Conservation (phyloP, 2,888 invertebrate species). For the Acleris sparsana region DNA sequence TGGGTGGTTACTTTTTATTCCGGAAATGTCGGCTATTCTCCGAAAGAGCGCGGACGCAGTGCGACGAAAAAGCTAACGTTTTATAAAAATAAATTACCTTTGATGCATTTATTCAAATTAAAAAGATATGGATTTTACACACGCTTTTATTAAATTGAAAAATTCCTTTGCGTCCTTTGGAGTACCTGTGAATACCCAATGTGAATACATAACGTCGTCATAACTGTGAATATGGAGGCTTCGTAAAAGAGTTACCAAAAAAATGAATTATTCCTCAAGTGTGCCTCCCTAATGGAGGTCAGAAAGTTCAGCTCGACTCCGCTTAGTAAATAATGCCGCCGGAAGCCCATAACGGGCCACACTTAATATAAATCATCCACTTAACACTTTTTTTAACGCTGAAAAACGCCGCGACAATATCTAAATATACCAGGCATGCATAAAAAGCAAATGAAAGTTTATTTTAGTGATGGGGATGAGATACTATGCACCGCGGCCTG, state of each 20-base stretch:
- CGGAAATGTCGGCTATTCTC: no score
- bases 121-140: no score
- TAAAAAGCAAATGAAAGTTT: slow-evolving; percentile 59
- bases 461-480: slow-evolving; percentile 78
- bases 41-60: no score
- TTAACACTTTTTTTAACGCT: slow-evolving; percentile 75
- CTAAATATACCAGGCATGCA: slow-evolving; percentile 42
- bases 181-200: no score
- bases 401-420: slow-evolving; percentile 70
- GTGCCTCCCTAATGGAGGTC: slow-evolving; percentile 55
- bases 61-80: no score
- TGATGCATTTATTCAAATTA: no score
- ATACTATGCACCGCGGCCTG: slow-evolving; percentile 74
- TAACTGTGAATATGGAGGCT: slow-evolving; percentile 38
- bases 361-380: slow-evolving; percentile 82
- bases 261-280: slow-evolving; percentile 66
- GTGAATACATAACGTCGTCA: slow-evolving; percentile 7
- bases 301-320: slow-evolving; percentile 46
- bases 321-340: slow-evolving; percentile 70
- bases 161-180: no score
- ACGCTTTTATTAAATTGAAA: no score
- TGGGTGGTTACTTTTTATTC: no score
- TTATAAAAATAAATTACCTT: no score
- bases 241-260: slow-evolving; percentile 39
- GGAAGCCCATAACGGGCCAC: slow-evolving; percentile 75